Percentiles rank a stretch among this genome's conserved stretches.
phyloP scores from a whole-genome alignment of 2,888 invertebrate genomes.

The Spisula subtruncata region DNA sequence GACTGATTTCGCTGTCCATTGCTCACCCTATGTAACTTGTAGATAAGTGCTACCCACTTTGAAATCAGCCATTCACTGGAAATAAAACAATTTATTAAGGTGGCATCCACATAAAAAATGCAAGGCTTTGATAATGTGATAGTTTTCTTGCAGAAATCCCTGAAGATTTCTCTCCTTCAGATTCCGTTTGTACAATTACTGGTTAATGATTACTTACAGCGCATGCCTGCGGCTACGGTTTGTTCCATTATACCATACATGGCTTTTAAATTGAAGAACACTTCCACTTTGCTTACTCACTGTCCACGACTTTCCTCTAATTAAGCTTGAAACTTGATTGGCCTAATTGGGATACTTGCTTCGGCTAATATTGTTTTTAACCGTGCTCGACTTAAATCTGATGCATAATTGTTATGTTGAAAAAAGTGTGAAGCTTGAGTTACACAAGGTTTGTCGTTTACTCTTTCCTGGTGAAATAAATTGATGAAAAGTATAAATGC shows the following conservation, averaged over 20 bases:
- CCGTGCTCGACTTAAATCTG: neutral
- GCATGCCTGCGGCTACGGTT: neutral
- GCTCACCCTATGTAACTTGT: neutral
- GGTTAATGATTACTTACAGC: conserved; percentile 22
- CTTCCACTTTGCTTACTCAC: conserved; percentile 1
- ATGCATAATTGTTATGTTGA: conserved; percentile 8
- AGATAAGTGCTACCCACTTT: neutral
- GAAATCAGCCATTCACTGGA: conserved; percentile 24
- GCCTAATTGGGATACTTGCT: neutral
- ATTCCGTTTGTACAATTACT: neutral
- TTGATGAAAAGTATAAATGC: conserved; percentile 17
- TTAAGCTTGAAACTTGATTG: conserved; percentile 20
- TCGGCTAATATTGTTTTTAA: neutral
- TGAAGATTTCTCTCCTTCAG: neutral
- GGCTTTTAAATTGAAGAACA: neutral
- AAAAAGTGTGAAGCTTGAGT: neutral
- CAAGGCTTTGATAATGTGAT: conserved; percentile 14
- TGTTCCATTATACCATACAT: conserved; percentile 7
- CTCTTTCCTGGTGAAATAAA: conserved; percentile 3
- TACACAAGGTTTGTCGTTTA: neutral
- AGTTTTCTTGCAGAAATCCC: conserved; percentile 7
- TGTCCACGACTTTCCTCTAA: neutral
- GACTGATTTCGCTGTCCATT: neutral
- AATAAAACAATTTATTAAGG: conserved; percentile 10
- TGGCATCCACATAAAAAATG: conserved; percentile 18